Percentiles rank a stretch among this genome's conserved stretches.
Conservation (phyloP, 2,888 invertebrate genomes). For the Cremastobaeus sp. region DNA sequence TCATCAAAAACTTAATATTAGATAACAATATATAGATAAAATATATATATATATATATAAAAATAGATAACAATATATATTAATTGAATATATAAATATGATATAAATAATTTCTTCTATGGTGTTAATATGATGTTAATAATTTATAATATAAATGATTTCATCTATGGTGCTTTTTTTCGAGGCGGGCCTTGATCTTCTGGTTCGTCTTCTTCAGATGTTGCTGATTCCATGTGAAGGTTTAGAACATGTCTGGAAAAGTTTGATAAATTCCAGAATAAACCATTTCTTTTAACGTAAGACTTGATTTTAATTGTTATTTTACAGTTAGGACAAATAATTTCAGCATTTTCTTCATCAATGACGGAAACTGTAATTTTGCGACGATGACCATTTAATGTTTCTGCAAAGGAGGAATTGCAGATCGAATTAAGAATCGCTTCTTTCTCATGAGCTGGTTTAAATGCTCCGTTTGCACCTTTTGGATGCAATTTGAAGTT, state of each 20-base stretch:
- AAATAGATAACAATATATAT: too few relatives aligned
- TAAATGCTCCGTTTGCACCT: background rate
- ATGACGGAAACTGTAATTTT: background rate
- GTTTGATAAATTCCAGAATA: background rate
- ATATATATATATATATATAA: too few relatives aligned
- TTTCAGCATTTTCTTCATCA: background rate
- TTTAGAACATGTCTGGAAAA: slow-evolving; percentile 8
- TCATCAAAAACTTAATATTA: too few relatives aligned
- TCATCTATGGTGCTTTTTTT: too few relatives aligned
- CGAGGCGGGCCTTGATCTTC: background rate
- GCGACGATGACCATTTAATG: background rate
- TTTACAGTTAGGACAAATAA: background rate
- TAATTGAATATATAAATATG: too few relatives aligned
- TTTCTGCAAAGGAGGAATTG: background rate
- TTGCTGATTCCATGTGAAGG: background rate
- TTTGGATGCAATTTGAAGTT: background rate
- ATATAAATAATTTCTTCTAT: too few relatives aligned
- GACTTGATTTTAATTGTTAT: background rate
- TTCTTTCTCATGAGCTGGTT: slow-evolving; percentile 2
- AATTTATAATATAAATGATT: too few relatives aligned
- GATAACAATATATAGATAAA: too few relatives aligned
- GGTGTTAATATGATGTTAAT: too few relatives aligned
- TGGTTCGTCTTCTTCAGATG: slow-evolving; percentile 1
- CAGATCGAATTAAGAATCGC: background rate
- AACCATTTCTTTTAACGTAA: background rate